Base-by-base conservation (phyloP, 2,888 invertebrate genomes). In the Pammene fasciana region DNA sequence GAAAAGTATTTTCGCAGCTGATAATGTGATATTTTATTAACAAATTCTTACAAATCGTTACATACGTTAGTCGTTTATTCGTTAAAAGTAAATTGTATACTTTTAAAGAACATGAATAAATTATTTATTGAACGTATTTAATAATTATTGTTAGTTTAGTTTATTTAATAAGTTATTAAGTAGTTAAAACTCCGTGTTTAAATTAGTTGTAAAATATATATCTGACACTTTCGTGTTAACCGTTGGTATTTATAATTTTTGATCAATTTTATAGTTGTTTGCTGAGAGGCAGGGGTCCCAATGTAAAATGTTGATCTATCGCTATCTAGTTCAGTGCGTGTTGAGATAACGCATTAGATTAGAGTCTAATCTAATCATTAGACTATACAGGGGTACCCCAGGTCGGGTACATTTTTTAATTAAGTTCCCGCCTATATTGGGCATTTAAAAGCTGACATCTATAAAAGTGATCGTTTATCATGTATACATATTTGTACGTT, bases 11-110 rank as follows among this genome's bases (percentile, higher is more conserved):
- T 80, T 84, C 79, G 83, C 79, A 78, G 71, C 73, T 71, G 71
- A 73, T 50, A 84, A 85, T 89, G 89, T 89, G 89, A 89, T 89
- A 89, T 89, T 89, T 88, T 88, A 26, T 26, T 26, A 83, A 79
- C 85, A 88, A 88, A 86, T 82, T 41, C 46, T 45, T 57, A 62
- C 26, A 50, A 54, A 34, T 54, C 34, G 13, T 11, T 50, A 50
- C 26, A 18, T 54, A 46, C 50, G n/a, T n/a, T n/a, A n/a, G n/a
- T n/a, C 50, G 36, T 52, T 26, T 62, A 16, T 50, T 38, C 18
- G n/a, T 41, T 62, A 41, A 18, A 43, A 18, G 7, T 38, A 38
- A 61, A 34, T 14, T 34, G n/a, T 34, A 46, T 46, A 46, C 5
- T 60, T 59, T 60, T 2, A 48, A 48, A 60, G 9, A 2, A 46